These are phyloP conservation scores for Shinisaurus crocodilurus DNA, from an alignment of 2,113 vertebrate species.

Conservation along the genomic window DNA sequence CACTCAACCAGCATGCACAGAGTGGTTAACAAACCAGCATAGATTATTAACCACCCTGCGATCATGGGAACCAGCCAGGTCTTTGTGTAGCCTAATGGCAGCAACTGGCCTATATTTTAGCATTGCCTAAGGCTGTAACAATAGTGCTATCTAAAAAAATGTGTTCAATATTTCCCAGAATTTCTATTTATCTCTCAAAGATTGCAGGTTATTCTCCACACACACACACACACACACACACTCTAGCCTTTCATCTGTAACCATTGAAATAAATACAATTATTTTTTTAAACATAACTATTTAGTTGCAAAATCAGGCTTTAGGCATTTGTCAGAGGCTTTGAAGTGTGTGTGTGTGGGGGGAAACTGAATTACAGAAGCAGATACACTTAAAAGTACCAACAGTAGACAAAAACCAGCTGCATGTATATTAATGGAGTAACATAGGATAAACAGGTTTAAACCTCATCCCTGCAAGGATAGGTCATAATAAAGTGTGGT, in stretches of 20 bases:
- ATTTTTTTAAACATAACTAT: not conserved
- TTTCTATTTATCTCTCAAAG: not conserved
- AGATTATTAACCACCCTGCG: too few relatives aligned
- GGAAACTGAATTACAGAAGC: not conserved
- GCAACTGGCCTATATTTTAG: not conserved
- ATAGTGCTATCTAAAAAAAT: too few relatives aligned
- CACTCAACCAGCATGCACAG: too few relatives aligned
- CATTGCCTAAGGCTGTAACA: not conserved
- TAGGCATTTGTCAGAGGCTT: too few relatives aligned
- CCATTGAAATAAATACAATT: constrained; percentile 15
- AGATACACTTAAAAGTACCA: not conserved
- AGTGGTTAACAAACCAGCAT: too few relatives aligned
- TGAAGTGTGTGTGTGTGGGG: too few relatives aligned
- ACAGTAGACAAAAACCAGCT: not conserved
- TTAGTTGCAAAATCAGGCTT: not conserved
- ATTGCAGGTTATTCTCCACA: constrained; percentile 9
- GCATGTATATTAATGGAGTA: constrained; percentile 26
- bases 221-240: too few relatives aligned
- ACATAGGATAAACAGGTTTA: constrained; percentile 31
- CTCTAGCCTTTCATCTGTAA: not conserved
- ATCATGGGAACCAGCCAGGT: too few relatives aligned
- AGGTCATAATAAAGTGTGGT: not conserved
- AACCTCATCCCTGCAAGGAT: constrained; percentile 17
- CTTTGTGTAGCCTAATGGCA: not conserved
- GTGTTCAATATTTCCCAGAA: not conserved